phyloP scores from a whole-genome alignment of 2,888 invertebrate species.

The Calliphora vomitoria region DNA sequence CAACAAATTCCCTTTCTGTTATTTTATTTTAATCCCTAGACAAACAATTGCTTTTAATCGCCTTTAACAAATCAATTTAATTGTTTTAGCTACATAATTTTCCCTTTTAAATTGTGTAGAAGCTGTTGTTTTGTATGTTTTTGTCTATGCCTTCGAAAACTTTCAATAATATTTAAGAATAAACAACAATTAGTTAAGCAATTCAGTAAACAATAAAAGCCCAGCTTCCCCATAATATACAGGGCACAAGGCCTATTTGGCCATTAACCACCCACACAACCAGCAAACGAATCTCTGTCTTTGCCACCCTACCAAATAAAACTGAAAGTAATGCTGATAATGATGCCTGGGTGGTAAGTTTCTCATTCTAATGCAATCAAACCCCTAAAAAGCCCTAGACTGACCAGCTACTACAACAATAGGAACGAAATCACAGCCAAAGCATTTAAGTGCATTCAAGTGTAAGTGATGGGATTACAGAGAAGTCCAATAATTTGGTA shows the following conservation, averaged over 20 bases:
- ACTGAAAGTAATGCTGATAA: conserved; percentile 40
- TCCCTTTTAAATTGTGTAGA: conserved; percentile 25
- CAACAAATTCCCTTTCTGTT: neutral
- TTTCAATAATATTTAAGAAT: conserved; percentile 49
- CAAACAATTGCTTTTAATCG: conserved; percentile 46
- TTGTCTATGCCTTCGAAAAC: neutral
- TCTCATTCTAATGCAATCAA: conserved; percentile 17
- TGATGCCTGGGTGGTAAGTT: conserved; percentile 14
- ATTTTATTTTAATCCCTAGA: neutral
- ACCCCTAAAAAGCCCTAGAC: conserved; percentile 35
- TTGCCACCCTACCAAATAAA: conserved; percentile 44
- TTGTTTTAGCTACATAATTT: conserved; percentile 12
- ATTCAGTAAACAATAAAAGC: conserved; percentile 54
- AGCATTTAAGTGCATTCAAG: conserved; percentile 39
- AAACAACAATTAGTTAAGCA: conserved; percentile 68
- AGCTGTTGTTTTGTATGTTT: neutral
- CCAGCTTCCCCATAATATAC: neutral
- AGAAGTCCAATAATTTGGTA: neutral
- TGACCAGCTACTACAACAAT: conserved; percentile 28
- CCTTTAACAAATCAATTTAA: conserved; percentile 53
- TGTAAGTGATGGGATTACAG: conserved; percentile 17
- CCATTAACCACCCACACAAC: neutral
- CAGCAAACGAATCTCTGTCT: neutral
- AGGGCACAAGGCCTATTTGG: neutral
- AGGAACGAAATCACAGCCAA: conserved; percentile 22